Base-by-base conservation (phyloP, 2,113 vertebrate genomes). In the Platichthys flesus region DNA sequence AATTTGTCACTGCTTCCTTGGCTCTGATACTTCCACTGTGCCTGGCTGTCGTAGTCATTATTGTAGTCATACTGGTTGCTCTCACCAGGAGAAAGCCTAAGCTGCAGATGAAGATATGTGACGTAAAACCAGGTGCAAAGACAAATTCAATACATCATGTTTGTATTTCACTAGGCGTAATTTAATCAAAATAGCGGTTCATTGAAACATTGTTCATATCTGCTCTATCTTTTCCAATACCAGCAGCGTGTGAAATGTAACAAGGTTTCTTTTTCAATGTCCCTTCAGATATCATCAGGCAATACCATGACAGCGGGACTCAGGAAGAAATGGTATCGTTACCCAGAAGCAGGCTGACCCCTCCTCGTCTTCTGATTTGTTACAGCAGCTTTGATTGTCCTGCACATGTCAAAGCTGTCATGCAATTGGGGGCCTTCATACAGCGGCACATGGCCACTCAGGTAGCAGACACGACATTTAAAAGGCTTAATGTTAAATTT, bases 361-460 rank as follows among this genome's bases (percentile, higher is more conserved):
- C 93, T 20, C 94, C 94, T 55, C 90, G 89, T 16, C 93, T 95
- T 18, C 82, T 95, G 64, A 90, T 95, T 55, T 94, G 92, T 84
- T 95, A 95, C 79, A 94, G 94, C 63, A 86, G 90, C 63, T 28
- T 12, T 3, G 94, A 95, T 24, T 89, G 94, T n/a, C 88, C 92
- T 0, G 79, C 91, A 51, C 95, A 95, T 18, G 82, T 94, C 58
- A 90, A 74, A 31, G 91, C 91, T 0, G 91, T 95, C 62, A 72
- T 95, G 85, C 84, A 91, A 40, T 67, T 95, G 21, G 95, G 89
- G 24, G 87, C 89, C 20, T 95, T 95, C 85, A 78, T 95, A 10
- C 94, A 95, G 68, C 85, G 92, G 82, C 94, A 94, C 79, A 93
- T 94, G 93, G 93, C 92, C 40, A 93, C 90, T 26, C 82, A 92